Evolutionary conservation across 2,113 vertebrate species (phyloP).

Genomic region (Acrocephalus arundinaceus): DNA sequence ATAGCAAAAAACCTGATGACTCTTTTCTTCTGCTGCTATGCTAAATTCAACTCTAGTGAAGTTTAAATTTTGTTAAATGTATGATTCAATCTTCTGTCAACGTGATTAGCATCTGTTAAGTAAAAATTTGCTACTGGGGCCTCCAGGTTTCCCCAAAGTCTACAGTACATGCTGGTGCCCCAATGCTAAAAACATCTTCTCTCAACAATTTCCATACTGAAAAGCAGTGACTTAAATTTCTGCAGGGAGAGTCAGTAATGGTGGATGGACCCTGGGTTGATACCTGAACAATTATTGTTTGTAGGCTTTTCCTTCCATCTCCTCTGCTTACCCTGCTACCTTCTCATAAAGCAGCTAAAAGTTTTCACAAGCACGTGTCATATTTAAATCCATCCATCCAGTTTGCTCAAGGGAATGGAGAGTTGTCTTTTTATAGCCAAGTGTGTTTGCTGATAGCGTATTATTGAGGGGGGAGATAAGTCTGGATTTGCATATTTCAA

Average conservation of each 20-base stretch:
- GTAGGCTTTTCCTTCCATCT: slow-evolving; percentile 8
- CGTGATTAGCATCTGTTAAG: not conserved
- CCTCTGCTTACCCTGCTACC: not conserved
- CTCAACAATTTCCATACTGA: not conserved
- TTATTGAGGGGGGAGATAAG: not conserved
- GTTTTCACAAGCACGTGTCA: not conserved
- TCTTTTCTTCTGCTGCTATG: not conserved
- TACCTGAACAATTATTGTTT: not conserved
- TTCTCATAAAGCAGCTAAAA: not conserved
- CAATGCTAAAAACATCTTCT: not conserved
- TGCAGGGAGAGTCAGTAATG: not conserved
- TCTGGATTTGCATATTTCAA: slow-evolving; percentile 44
- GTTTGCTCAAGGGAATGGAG: not conserved
- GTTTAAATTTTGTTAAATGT: not conserved
- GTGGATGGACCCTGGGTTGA: not conserved
- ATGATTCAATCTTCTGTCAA: not conserved
- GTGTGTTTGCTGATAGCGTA: slow-evolving; percentile 21
- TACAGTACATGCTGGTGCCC: not conserved
- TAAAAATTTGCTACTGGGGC: not conserved
- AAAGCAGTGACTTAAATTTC: not conserved
- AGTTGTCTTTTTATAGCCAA: not conserved
- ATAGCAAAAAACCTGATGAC: accelerated
- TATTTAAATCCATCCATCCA: not conserved
- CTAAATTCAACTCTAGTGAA: not conserved
- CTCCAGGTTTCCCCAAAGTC: not conserved